These are phyloP conservation scores for Eueides isabella DNA, from an alignment of 1,140 invertebrate species.

Conservation along the genomic window DNA sequence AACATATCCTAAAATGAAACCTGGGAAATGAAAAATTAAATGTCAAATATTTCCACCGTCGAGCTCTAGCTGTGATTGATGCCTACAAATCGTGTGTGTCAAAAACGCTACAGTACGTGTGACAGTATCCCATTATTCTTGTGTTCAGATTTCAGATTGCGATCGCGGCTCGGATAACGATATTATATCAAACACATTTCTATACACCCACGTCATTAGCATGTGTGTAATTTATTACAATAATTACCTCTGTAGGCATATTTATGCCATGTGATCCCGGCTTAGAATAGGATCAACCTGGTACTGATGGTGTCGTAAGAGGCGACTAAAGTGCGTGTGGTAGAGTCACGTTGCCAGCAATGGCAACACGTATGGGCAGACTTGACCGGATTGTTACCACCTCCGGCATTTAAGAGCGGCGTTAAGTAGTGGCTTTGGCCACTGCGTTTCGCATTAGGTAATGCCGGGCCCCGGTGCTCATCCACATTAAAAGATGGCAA, in stretches of 20 bases:
- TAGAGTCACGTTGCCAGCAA: too few species aligned
- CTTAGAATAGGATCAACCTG: too few species aligned
- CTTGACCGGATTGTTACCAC: too few species aligned
- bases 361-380: too few species aligned
- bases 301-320: too few species aligned
- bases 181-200: slow-evolving; percentile 4
- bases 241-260: not conserved
- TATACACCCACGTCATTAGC: slow-evolving; percentile 1
- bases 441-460: too few species aligned
- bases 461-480: too few species aligned
- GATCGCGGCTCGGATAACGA: slow-evolving; percentile 23
- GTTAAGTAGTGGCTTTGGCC: too few species aligned
- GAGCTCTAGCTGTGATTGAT: slow-evolving; percentile 41
- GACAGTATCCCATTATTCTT: slow-evolving; percentile 41
- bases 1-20: slow-evolving; percentile 4
- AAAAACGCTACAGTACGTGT: slow-evolving; percentile 42
- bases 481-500: too few species aligned
- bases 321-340: too few species aligned
- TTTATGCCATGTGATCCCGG: too few species aligned
- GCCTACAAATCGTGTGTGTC: slow-evolving; percentile 42
- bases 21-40: slow-evolving; percentile 29
- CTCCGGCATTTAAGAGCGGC: too few species aligned
- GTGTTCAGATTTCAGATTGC: slow-evolving; percentile 26
- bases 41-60: slow-evolving; percentile 31
- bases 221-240: not conserved